A percentile compares a stretch with the other conserved stretches of the same genome.
Evolutionary conservation across 2,113 vertebrate species (phyloP).

Genomic region (Galbula dea): DNA sequence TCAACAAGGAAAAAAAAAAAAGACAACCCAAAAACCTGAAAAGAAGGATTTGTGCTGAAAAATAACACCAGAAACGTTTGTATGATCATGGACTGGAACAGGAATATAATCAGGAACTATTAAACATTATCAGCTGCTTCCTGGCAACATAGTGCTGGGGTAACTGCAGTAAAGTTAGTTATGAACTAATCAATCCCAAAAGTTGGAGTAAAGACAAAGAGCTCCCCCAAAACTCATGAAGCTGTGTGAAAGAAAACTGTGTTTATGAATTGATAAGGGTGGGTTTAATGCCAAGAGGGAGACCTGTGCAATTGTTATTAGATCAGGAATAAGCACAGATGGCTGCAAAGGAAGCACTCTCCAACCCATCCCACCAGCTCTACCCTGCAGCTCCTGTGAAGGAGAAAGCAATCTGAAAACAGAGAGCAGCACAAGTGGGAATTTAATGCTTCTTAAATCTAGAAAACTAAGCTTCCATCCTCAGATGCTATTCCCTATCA

Average conservation of each 20-base stretch:
- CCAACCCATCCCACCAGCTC: neutral
- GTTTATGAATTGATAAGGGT: neutral
- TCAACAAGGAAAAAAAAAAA: constrained; percentile 34
- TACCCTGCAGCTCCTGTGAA: neutral
- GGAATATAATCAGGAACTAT: constrained; percentile 59
- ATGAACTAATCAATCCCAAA: constrained; percentile 40
- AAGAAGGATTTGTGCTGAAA: constrained; percentile 63
- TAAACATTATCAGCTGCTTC: constrained; percentile 54
- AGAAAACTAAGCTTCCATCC: neutral
- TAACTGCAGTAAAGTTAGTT: constrained; percentile 29
- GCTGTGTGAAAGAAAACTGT: neutral
- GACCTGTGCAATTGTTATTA: neutral
- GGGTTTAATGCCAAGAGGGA: constrained; percentile 1
- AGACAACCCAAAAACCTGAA: constrained; percentile 24
- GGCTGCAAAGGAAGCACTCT: constrained; percentile 2
- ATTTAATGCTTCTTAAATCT: neutral
- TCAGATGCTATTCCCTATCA: neutral
- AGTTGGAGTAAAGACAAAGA: neutral
- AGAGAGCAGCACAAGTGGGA: neutral
- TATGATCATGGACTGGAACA: constrained; percentile 57
- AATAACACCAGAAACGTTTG: constrained; percentile 61
- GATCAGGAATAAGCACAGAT: constrained; percentile 37
- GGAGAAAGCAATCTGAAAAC: neutral
- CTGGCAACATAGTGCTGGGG: constrained; percentile 31
- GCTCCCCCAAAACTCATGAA: neutral